Evolutionary conservation across 2,888 invertebrate genomes (phyloP), one percentile per base, ranked within the genome.

Genomic region (Thecocarcelia acutangulata): DNA sequence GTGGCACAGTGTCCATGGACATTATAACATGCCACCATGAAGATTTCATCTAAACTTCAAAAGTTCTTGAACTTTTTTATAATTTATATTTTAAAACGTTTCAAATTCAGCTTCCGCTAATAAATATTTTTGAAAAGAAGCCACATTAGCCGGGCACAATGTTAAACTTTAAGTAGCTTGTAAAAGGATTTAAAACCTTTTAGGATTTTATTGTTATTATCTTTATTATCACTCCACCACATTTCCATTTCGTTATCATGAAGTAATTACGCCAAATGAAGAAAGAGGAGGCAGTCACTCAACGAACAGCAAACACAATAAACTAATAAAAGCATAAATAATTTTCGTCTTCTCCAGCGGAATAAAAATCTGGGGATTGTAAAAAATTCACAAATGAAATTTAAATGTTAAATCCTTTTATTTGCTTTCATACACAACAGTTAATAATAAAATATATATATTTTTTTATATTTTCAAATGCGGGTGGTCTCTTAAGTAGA

Each of bases 241-340:
- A 59, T 59, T 44, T 8, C 3, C 19, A 40, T n/a, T n/a, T 24
- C 37, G 12, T 17, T 59, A 50, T 42, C 44, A 37, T 44, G 73
- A 17, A 12, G 64, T 64, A 64, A 74, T 74, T 74, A 64, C 24
- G 13, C 15, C 64, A 69, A 52, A 66, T 66, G 37, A 74, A 52
- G 28, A 52, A 66, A 59, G 37, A 74, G 44, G 28, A 66, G 44
- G 28, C 72, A 50, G 33, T 33, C 50, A n/a, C n/a, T n/a, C n/a
- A n/a, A n/a, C n/a, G n/a, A n/a, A n/a, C 66, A 52, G 50, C 15
- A 70, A 54, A 17, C 21, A 66, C 70, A 70, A 78, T 82, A 70
- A 82, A 74, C 69, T 61, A 78, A 82, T 82, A 82, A 82, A 82
- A 74, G 59, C 70, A 75, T 78, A 78, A 78, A 82, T n/a, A 40